phyloP scores from a whole-genome alignment of 2,797 vertebrate genomes.

The Sebastes dallii region DNA sequence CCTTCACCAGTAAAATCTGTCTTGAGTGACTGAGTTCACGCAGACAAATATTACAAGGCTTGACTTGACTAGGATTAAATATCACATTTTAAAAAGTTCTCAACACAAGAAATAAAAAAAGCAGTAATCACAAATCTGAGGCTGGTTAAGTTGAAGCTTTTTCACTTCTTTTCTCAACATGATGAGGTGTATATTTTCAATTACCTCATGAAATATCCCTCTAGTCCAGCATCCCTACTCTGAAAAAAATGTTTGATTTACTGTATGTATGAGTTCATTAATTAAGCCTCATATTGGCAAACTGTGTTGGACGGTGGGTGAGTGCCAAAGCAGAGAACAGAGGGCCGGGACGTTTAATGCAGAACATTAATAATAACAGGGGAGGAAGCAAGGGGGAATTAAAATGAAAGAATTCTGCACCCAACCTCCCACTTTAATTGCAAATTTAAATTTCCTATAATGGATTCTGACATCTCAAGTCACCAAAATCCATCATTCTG shows the following conservation, averaged over 20 bases:
- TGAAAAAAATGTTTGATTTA: conserved; percentile 55
- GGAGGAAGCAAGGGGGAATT: conserved; percentile 70
- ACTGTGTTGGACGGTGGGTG: conserved; percentile 50
- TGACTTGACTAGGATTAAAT: conserved; percentile 31
- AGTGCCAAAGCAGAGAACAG: conserved; percentile 67
- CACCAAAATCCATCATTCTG: conserved; percentile 89
- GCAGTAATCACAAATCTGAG: background rate
- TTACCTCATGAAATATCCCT: conserved; percentile 46
- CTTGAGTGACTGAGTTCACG: conserved; percentile 6
- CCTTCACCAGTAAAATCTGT: conserved; percentile 29
- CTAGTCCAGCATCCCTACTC: conserved; percentile 32
- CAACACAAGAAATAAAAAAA: background rate
- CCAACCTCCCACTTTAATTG: conserved; percentile 84
- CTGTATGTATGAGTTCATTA: conserved; percentile 71
- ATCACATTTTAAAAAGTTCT: conserved; percentile 19
- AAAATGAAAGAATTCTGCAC: conserved; percentile 79
- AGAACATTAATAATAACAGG: conserved; percentile 81
- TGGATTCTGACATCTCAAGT: conserved; percentile 88
- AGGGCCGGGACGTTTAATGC: conserved; percentile 73
- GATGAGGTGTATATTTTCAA: conserved; percentile 40
- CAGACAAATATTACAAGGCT: conserved; percentile 3
- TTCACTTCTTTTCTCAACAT: conserved; percentile 2
- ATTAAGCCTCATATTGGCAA: conserved; percentile 76
- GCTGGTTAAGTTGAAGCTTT: background rate
- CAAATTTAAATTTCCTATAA: conserved; percentile 87